phyloP scores from a whole-genome alignment of 30 jellyfish, hydroid and myxozoan genomes.

The Pelagia noctiluca region DNA sequence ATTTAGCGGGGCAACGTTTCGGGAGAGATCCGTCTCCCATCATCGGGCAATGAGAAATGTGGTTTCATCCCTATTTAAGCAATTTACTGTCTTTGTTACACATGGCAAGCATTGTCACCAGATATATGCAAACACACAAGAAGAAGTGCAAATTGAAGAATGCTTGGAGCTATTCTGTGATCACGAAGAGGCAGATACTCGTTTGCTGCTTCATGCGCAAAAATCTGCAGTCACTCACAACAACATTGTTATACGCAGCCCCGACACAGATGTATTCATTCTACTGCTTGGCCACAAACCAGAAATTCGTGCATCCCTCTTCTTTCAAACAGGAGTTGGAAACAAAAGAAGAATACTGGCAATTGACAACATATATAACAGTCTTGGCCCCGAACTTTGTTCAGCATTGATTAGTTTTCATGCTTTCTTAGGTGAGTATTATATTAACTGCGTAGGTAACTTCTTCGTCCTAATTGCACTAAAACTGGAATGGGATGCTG shows the following conservation, averaged over 20 bases:
- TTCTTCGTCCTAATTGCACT: too few species aligned
- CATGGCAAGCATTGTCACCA: slow-evolving; percentile 1
- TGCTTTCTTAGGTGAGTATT: neutral
- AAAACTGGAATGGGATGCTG: too few species aligned
- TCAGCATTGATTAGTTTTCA: neutral
- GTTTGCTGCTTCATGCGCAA: neutral
- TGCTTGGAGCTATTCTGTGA: neutral
- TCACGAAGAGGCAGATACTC: slow-evolving; percentile 5
- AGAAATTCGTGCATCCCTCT: neutral
- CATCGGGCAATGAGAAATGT: too few species aligned
- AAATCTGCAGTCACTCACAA: neutral
- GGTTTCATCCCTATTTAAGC: too few species aligned
- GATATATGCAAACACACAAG: neutral
- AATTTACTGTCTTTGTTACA: neutral
- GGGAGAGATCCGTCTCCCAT: too few species aligned
- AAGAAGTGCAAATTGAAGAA: neutral
- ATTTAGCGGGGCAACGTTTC: too few species aligned
- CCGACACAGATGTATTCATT: neutral
- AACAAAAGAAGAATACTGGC: neutral
- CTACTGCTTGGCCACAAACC: neutral
- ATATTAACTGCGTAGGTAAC: too few species aligned
- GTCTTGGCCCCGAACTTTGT: slow-evolving; percentile 2
- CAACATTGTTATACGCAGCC: neutral
- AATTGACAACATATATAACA: neutral
- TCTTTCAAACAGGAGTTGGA: neutral